These are phyloP conservation scores for Plestiodon gilberti DNA, from an alignment of 2,113 vertebrate species.

Conservation along the genomic window DNA sequence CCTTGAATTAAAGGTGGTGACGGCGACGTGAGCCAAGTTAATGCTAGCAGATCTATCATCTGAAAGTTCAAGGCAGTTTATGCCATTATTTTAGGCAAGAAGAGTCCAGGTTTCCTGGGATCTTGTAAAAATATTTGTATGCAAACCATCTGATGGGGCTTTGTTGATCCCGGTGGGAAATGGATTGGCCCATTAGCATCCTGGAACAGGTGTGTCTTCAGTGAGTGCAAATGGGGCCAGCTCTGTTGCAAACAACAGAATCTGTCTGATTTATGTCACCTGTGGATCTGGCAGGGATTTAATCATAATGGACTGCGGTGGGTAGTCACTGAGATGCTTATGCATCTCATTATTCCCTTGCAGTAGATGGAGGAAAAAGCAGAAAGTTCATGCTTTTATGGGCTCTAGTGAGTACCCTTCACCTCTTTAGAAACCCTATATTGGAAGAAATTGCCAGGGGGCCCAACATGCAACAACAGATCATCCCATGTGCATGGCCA, in stretches of 20 bases:
- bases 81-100: background rate
- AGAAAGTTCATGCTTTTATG: background rate
- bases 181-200: background rate
- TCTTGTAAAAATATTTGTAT: background rate
- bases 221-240: background rate
- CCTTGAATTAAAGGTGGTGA: conserved; percentile 49
- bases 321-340: background rate
- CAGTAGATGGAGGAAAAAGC: background rate
- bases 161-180: background rate
- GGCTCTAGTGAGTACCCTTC: background rate
- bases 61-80: conserved; percentile 20
- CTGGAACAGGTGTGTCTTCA: background rate
- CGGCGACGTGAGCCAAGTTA: conserved; percentile 43
- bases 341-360: background rate
- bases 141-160: background rate
- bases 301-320: conserved; percentile 1
- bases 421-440: background rate
- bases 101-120: background rate
- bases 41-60: conserved; percentile 25
- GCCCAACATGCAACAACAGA: background rate
- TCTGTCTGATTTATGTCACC: conserved; percentile 9
- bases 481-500: background rate
- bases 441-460: background rate
- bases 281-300: conserved; percentile 15
- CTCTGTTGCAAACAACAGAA: background rate